Evolutionary conservation across 2,888 invertebrate genomes (phyloP), one percentile per base, ranked within the genome.

Genomic region (Tortricodes alternella): DNA sequence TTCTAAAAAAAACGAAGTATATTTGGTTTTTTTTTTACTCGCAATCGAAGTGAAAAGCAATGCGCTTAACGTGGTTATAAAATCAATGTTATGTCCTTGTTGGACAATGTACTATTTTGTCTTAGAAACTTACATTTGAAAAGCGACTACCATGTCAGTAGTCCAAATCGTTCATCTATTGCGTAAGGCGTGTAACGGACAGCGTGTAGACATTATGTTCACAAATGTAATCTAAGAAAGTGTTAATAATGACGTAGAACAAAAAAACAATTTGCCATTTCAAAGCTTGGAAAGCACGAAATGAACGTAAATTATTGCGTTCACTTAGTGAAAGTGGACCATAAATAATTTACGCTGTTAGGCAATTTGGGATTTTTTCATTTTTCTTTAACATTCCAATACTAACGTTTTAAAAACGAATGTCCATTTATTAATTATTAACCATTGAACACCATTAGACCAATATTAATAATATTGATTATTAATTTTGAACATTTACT

Each of bases 281-380:
- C 72, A 65, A 62, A 76, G 69, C 66, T 69, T 65, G 74, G 74
- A 74, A 80, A 76, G 80, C 79, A 81, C 77, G 74, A 78, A 77
- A 81, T 75, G 76, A 79, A 85, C 76, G 80, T 78, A 82, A 86
- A 79, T 81, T 52, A 73, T 66, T 67, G 62, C 70, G 73, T 75
- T 76, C 66, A 71, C 67, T 67, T 65, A 83, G 87, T 87, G 88
- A 89, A 89, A 87, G 89, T 88, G 73, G 83, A 74, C 68, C 74
- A 76, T 68, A 75, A 77, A 60, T 65, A 76, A 82, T 81, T 75
- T 73, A 77, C 71, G 74, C 71, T 74, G 77, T 76, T 77, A 78
- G 74, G 76, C 71, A 74, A 78, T 73, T 73, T 68, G 65, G 46
- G 53, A 61, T 58, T 63, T 71, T 68, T 60, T 66, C 62, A 46